Base-by-base conservation (phyloP, 2,113 vertebrate genomes). In the Irena cyanogastra region DNA sequence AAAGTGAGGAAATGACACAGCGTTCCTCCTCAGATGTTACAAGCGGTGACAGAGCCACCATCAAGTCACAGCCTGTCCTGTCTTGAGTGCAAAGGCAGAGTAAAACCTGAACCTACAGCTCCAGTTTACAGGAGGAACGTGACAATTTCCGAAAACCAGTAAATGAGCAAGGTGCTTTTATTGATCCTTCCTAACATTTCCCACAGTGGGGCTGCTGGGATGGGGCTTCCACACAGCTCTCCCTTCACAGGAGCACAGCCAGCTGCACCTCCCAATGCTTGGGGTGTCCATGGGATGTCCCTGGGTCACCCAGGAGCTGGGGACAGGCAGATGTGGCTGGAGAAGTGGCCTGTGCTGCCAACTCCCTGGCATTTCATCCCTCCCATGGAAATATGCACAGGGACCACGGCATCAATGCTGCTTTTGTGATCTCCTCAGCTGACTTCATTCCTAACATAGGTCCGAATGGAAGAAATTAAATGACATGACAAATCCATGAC, bases 361-460 rank as follows among this genome's bases (percentile, higher is more conserved):
- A 35, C 56, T 50, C 30, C 41, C n/a, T 57, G 75, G 65, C 82
- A 90, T 88, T 80, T 93, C 83, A 78, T 12, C 50, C 89, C 86
- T 81, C 52, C 91, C 76, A 3, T 12, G 10, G 5, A 52, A 90
- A 27, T 4, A 26, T 1, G 63, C 17, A 50, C 7, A 16, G 88
- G 94, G 83, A 89, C 17, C 56, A 9, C 19, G 5, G 60, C 87
- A 92, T 96, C 93, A 97, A 95, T 95, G 17, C 87, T 49, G 47
- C 92, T 79, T 96, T 95, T 97, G 95, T 96, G 45, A 70, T 52
- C 90, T 27, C 63, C 77, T 88, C 82, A 74, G 79, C 93, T 88
- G 94, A 88, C 94, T 95, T 88, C 95, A 95, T 83, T 94, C 87
- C 93, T 81, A 18, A 44, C 93, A 74, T 9, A 77, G 1, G 91